A percentile compares a stretch with the other conserved stretches of the same genome.
phyloP scores from a whole-genome alignment of 1,140 invertebrate species.

The Heterodera carotae region DNA sequence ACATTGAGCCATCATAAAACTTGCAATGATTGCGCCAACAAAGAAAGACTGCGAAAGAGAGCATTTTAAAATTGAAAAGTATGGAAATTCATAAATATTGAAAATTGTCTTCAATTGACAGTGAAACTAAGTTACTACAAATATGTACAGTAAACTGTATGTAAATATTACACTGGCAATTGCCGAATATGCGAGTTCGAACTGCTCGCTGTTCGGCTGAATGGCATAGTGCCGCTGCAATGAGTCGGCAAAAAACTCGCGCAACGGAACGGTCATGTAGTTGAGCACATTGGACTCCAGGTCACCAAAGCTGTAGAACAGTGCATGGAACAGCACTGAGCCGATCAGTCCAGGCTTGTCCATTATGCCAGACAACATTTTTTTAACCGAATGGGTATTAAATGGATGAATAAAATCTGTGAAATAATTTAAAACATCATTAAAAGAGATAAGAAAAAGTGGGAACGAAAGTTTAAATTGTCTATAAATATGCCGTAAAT shows the following conservation, averaged over 20 bases:
- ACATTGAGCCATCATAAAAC: conserved; percentile 48
- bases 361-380: background rate
- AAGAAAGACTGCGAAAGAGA: conserved; percentile 46
- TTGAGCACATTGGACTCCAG: conserved; percentile 21
- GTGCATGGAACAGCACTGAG: conserved; percentile 19
- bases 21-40: conserved; percentile 47
- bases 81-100: too few species aligned
- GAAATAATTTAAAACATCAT: too few species aligned
- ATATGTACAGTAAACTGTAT: too few species aligned
- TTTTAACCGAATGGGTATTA: too few species aligned
- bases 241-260: conserved; percentile 14
- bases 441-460: too few species aligned
- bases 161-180: background rate
- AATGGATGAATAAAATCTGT: too few species aligned
- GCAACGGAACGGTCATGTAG: conserved; percentile 22
- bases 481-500: too few species aligned
- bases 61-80: conserved; percentile 47
- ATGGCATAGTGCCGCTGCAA: conserved; percentile 12
- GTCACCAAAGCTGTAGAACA: conserved; percentile 25
- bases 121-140: too few species aligned
- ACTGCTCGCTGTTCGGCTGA: conserved; percentile 16
- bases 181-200: background rate
- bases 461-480: too few species aligned
- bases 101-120: too few species aligned
- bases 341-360: conserved; percentile 10